Conservation (phyloP, 2,113 vertebrate species). For the Mohoua ochrocephala region DNA sequence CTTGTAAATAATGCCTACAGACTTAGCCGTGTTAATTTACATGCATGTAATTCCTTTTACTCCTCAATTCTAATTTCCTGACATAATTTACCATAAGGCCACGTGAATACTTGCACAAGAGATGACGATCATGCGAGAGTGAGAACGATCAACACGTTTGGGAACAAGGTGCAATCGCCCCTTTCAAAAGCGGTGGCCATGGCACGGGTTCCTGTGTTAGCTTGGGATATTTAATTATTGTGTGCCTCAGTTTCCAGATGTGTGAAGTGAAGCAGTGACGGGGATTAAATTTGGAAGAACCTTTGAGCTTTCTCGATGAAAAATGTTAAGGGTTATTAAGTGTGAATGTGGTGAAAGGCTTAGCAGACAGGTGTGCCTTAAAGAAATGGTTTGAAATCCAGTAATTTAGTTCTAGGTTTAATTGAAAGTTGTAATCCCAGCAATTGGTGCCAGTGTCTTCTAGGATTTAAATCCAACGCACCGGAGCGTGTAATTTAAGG, state of each 20-base stretch:
- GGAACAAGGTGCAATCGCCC: background rate
- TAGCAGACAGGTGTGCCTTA: constrained; percentile 26
- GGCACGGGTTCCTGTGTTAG: background rate
- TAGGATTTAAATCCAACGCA: background rate
- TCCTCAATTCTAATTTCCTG: background rate
- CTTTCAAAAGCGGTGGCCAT: background rate
- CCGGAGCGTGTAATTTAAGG: background rate
- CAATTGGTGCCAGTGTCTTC: constrained; percentile 4
- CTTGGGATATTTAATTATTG: background rate
- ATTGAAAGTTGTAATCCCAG: constrained; percentile 31
- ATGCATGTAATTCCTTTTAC: background rate
- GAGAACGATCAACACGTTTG: background rate
- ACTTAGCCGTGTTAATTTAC: background rate
- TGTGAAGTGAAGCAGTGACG: background rate
- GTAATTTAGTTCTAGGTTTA: constrained; percentile 22
- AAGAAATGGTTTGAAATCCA: constrained; percentile 22
- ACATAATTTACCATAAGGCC: background rate
- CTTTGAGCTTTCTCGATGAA: background rate
- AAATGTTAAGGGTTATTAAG: constrained; percentile 7
- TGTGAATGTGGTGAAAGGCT: background rate
- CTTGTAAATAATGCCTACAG: background rate
- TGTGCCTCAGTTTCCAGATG: background rate
- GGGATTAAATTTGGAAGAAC: background rate
- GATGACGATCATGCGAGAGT: background rate
- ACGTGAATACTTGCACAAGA: background rate